Evolutionary conservation across 2,113 vertebrate genomes (phyloP).

Genomic region (Heterotis niloticus): DNA sequence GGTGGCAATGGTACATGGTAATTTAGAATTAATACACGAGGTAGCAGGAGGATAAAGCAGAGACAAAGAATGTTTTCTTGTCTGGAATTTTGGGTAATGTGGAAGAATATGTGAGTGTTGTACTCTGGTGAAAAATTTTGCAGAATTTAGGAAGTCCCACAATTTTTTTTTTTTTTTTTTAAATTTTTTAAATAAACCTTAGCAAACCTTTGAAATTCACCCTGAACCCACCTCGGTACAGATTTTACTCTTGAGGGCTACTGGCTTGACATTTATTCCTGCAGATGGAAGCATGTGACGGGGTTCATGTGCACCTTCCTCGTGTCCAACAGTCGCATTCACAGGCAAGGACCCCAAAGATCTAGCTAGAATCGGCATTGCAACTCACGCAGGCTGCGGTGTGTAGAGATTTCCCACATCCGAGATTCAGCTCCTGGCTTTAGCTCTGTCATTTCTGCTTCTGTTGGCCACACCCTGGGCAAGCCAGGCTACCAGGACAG

Average conservation of each 20-base stretch:
- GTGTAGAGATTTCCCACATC: no score
- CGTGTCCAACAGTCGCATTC: no score
- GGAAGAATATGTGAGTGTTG: no score
- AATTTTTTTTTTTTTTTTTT: no score
- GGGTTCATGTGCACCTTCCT: background rate
- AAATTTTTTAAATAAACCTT: background rate
- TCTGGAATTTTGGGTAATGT: no score
- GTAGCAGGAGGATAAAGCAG: background rate
- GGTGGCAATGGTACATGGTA: no score
- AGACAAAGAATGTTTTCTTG: background rate
- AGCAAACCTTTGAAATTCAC: background rate
- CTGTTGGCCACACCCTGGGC: background rate
- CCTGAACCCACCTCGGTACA: background rate
- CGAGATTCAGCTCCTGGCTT: no score
- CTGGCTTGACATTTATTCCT: constrained; percentile 6
- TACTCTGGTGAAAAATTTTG: background rate
- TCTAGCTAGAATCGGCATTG: no score
- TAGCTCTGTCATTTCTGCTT: no score
- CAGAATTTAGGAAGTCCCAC: background rate
- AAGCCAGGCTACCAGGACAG: background rate
- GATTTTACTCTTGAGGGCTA: background rate
- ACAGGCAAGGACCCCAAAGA: no score
- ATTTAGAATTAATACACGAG: no score
- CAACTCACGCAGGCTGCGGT: no score
- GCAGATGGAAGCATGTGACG: background rate